phyloP scores from a whole-genome alignment of 1,140 invertebrate genomes.

The Telenomus remus region DNA sequence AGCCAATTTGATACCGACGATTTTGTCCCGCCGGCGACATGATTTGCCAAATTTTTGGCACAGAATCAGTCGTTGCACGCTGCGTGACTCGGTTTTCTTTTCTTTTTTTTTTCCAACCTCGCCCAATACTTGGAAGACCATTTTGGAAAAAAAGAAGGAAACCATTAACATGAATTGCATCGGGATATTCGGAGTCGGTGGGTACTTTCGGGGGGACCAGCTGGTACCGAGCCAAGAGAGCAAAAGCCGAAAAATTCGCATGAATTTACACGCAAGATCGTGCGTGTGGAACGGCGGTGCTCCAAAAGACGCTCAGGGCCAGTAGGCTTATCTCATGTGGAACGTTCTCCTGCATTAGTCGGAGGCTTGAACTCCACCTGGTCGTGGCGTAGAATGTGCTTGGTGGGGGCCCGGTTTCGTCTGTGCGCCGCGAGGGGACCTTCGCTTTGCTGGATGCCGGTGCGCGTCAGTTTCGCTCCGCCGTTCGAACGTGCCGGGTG shows the following conservation, averaged over 20 bases:
- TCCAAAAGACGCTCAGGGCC: constrained; percentile 49
- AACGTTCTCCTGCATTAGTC: constrained; percentile 47
- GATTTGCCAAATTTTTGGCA: too few relatives aligned
- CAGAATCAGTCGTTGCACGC: too few relatives aligned
- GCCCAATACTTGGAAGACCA: too few relatives aligned
- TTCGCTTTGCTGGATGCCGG: constrained; percentile 43
- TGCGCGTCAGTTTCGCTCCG: constrained; percentile 51
- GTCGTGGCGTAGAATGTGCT: constrained; percentile 24
- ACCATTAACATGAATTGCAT: too few relatives aligned
- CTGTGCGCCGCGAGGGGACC: constrained; percentile 31
- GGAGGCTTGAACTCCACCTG: constrained; percentile 33
- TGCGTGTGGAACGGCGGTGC: constrained; percentile 22
- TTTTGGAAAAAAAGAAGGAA: too few relatives aligned
- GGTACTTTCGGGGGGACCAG: too few relatives aligned
- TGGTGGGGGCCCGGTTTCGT: constrained; percentile 48
- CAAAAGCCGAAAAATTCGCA: constrained; percentile 5
- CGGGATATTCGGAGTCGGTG: too few relatives aligned
- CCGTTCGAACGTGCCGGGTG: constrained; percentile 41
- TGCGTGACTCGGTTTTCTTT: too few relatives aligned
- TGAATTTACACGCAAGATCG: constrained; percentile 4
- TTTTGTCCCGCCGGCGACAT: too few relatives aligned
- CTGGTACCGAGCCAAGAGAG: background rate
- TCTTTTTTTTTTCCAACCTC: too few relatives aligned
- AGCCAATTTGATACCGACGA: too few relatives aligned
- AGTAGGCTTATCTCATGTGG: constrained; percentile 49